A percentile compares a stretch with the other conserved stretches of the same genome.
Conservation (phyloP, 1,140 invertebrate species). For the Spodoptera frugiperda region DNA sequence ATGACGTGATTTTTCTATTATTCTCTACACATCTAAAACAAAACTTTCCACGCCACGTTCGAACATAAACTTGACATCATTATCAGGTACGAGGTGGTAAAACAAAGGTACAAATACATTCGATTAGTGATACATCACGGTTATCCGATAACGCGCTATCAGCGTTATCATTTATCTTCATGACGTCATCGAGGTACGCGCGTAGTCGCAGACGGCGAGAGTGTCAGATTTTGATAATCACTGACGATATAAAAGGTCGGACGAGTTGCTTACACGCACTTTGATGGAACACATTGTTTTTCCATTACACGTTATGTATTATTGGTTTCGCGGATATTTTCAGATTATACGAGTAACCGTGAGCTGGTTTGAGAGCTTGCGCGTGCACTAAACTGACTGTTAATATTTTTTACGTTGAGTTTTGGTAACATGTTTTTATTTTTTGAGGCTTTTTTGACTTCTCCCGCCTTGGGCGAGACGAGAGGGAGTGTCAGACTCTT, state of each 20-base stretch:
- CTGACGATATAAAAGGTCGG: conserved; percentile 5
- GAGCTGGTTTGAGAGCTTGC: too few species aligned
- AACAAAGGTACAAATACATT: conserved; percentile 69
- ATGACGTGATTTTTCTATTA: too few species aligned
- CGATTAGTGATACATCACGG: conserved; percentile 78
- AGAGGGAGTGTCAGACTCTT: too few species aligned
- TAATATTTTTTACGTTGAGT: too few species aligned
- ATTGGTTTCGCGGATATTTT: conserved; percentile 9
- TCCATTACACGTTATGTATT: neutral
- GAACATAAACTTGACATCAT: conserved; percentile 29
- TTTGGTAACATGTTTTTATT: too few species aligned
- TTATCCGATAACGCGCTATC: conserved; percentile 67
- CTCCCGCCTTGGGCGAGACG: too few species aligned
- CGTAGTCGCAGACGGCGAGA: conserved; percentile 6
- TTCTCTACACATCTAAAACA: neutral
- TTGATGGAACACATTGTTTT: conserved; percentile 17
- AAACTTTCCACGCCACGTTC: conserved; percentile 4
- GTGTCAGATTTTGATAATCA: conserved; percentile 48
- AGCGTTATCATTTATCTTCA: conserved; percentile 56
- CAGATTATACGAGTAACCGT: too few species aligned
- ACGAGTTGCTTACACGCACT: neutral
- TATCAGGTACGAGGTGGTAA: conserved; percentile 50
- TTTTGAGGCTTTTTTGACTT: too few species aligned
- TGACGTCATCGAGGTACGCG: conserved; percentile 66
- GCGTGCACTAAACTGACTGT: too few species aligned